Percentiles rank a stretch among this genome's conserved stretches.
These are phyloP conservation scores for Nasonia oneida DNA, from an alignment of 2,888 invertebrate species.

Conservation along the genomic window DNA sequence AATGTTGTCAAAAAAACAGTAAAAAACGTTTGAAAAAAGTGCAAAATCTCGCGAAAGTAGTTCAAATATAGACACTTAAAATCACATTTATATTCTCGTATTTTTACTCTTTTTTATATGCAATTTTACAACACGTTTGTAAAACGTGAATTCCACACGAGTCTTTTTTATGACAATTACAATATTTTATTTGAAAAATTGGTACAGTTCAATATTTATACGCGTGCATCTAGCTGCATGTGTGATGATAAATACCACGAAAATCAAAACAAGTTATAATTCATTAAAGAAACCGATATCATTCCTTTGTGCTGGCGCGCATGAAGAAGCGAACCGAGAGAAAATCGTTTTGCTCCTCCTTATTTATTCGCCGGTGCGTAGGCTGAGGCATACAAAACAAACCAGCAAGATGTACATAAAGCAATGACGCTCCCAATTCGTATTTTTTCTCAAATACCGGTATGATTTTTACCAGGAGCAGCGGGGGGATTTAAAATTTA, in stretches of 20 bases:
- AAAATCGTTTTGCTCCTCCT: background rate
- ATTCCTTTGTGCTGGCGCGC: background rate
- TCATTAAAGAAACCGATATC: background rate
- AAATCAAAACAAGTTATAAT: background rate
- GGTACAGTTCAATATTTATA: too few species aligned
- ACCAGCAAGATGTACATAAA: background rate
- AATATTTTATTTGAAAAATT: too few species aligned
- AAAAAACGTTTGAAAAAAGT: too few species aligned
- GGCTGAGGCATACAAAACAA: background rate
- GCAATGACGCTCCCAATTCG: slow-evolving; percentile 8
- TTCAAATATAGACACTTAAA: too few species aligned
- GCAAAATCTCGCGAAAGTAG: too few species aligned
- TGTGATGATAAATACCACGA: background rate
- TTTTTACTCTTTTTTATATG: too few species aligned
- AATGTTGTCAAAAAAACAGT: too few species aligned
- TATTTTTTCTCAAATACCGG: background rate
- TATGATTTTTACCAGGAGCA: slow-evolving; percentile 5
- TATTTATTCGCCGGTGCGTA: background rate
- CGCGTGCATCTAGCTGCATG: too few species aligned
- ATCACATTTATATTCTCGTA: too few species aligned
- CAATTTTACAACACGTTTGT: too few species aligned
- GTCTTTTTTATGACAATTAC: too few species aligned
- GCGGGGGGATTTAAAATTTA: background rate
- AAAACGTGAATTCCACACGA: too few species aligned
- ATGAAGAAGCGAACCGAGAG: background rate